Conservation (phyloP, 30 jellyfish, hydroid and myxozoan genomes). For the Sanderia malayensis region DNA sequence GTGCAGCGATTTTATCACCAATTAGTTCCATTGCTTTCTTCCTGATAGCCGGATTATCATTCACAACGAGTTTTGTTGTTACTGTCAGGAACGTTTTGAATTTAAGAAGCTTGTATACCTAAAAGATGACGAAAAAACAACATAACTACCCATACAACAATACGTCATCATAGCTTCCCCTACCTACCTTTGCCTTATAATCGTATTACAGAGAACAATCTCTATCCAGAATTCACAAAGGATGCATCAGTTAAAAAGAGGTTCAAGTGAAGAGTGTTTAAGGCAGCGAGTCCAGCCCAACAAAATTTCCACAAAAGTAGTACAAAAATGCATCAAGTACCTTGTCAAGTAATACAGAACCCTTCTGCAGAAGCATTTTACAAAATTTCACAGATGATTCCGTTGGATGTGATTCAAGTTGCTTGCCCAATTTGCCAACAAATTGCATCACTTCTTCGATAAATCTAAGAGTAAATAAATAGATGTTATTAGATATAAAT, state of each 20-base stretch:
- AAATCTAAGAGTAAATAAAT: conserved; percentile 36
- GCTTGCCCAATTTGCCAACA: conserved; percentile 31
- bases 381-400: conserved; percentile 47
- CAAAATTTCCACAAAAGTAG: too few relatives aligned
- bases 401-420: conserved; percentile 14
- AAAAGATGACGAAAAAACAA: not conserved
- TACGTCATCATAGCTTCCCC: too few relatives aligned
- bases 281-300: too few relatives aligned
- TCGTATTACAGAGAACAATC: too few relatives aligned
- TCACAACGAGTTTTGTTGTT: conserved; percentile 43
- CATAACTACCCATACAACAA: not conserved
- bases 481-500: too few relatives aligned
- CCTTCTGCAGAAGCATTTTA: conserved; percentile 48
- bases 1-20: conserved; percentile 31
- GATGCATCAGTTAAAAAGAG: too few relatives aligned
- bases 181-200: too few relatives aligned
- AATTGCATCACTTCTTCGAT: conserved; percentile 58
- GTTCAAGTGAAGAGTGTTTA: too few relatives aligned
- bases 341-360: conserved; percentile 34
- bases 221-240: too few relatives aligned
- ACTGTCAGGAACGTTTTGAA: conserved; percentile 72
- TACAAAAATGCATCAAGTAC: too few relatives aligned
- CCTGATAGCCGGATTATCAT: conserved; percentile 45
- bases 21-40: conserved; percentile 74
- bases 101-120: conserved; percentile 59